Percentiles rank a stretch among this genome's conserved stretches.
These are phyloP conservation scores for Coracias cyanogaster DNA, from an alignment of 2,797 vertebrate genomes.

Conservation along the genomic window DNA sequence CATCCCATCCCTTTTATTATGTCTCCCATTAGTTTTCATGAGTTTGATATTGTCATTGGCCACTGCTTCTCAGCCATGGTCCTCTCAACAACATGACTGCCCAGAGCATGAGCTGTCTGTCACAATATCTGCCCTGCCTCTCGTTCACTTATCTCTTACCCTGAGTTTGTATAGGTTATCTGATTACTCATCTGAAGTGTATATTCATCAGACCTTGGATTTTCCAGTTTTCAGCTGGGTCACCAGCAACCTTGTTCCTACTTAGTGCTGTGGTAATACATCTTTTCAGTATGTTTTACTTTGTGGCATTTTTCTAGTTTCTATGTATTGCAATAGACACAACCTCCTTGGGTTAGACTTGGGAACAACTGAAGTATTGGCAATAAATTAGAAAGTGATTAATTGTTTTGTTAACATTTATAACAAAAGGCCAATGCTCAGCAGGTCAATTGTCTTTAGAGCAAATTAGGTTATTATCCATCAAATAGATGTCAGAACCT, in stretches of 20 bases:
- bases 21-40: neutral
- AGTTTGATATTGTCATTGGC: neutral
- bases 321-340: neutral
- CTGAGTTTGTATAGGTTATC: neutral
- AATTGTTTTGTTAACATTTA: slow-evolving; percentile 60
- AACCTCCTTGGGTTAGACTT: slow-evolving; percentile 21
- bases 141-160: neutral
- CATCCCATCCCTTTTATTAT: neutral
- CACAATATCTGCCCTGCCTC: neutral
- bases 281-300: neutral
- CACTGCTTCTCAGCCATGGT: neutral
- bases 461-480: slow-evolving; percentile 58
- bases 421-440: slow-evolving; percentile 34
- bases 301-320: neutral
- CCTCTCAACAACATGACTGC: neutral
- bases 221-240: neutral
- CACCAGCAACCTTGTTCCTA: neutral
- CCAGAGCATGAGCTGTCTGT: neutral
- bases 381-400: slow-evolving; percentile 53
- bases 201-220: neutral
- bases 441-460: slow-evolving; percentile 22
- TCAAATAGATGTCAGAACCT: slow-evolving; percentile 29
- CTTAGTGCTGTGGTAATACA: neutral
- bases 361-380: slow-evolving; percentile 20
- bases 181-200: neutral